Conservation (phyloP, 2,797 vertebrate species). For the Numenius phaeopus region DNA sequence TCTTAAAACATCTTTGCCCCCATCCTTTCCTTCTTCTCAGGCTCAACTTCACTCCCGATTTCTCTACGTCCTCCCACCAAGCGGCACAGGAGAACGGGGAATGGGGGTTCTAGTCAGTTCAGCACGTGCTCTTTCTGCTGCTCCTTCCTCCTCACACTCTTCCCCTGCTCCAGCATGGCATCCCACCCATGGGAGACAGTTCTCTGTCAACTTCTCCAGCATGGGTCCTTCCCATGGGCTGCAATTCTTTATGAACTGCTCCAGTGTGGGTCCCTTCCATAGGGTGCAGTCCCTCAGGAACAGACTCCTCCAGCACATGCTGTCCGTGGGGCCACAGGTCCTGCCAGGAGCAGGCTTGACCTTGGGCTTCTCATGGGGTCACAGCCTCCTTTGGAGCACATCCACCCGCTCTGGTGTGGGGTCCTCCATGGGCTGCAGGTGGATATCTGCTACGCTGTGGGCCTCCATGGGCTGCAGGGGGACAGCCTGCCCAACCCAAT, state of each 20-base stretch:
- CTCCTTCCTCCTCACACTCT: neutral
- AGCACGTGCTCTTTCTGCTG: fast-evolving
- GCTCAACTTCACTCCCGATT: neutral
- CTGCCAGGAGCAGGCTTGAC: neutral
- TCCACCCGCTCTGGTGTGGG: fast-evolving
- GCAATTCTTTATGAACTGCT: neutral
- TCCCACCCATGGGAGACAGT: neutral
- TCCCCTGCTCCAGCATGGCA: neutral
- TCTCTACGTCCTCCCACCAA: fast-evolving
- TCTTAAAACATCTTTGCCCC: neutral
- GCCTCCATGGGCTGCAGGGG: no score
- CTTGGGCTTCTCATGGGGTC: fast-evolving
- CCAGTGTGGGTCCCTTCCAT: fast-evolving
- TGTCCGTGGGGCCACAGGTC: neutral
- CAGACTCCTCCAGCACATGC: neutral
- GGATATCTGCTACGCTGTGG: fast-evolving
- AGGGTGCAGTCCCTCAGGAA: neutral
- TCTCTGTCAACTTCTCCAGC: neutral
- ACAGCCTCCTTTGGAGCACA: neutral
- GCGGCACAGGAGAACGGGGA: fast-evolving
- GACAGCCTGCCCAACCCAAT: neutral
- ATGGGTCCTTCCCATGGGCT: fast-evolving
- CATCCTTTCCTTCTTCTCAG: fast-evolving
- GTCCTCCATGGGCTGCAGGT: fast-evolving
- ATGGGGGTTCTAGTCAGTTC: neutral